phyloP scores from a whole-genome alignment of 2,797 vertebrate genomes.

The Sebastes hubbsi region DNA sequence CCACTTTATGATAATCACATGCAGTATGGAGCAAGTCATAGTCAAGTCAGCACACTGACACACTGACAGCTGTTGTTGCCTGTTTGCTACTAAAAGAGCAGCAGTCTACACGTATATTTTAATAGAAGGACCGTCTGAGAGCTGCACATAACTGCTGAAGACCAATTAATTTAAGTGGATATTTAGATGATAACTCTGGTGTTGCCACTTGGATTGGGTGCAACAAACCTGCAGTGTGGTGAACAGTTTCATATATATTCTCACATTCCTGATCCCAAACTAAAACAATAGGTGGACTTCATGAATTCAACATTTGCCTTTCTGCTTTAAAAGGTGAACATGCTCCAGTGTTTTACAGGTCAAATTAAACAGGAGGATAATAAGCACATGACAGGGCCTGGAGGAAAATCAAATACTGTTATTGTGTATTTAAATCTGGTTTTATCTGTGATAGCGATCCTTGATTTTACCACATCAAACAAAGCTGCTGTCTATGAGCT shows the following conservation, averaged over 20 bases:
- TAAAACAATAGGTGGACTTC: background rate
- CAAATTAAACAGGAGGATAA: background rate
- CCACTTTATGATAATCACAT: no score
- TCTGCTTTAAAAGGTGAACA: background rate
- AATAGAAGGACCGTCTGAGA: background rate
- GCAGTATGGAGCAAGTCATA: no score
- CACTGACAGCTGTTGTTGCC: no score
- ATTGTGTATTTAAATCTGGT: background rate
- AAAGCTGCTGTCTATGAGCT: background rate
- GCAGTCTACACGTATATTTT: no score
- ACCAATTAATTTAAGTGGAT: background rate
- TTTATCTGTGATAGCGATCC: background rate
- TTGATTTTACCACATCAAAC: background rate
- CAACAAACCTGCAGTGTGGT: no score
- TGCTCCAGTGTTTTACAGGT: background rate
- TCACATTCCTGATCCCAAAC: background rate
- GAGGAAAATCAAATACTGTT: background rate
- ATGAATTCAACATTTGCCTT: background rate
- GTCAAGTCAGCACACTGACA: no score
- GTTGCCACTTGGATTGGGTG: no score
- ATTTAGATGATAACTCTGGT: no score
- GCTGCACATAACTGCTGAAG: background rate
- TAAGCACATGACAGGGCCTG: background rate
- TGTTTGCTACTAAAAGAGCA: no score
- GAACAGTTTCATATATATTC: background rate